Conservation (phyloP, 2,113 vertebrate species). For the Mungos mungo region DNA sequence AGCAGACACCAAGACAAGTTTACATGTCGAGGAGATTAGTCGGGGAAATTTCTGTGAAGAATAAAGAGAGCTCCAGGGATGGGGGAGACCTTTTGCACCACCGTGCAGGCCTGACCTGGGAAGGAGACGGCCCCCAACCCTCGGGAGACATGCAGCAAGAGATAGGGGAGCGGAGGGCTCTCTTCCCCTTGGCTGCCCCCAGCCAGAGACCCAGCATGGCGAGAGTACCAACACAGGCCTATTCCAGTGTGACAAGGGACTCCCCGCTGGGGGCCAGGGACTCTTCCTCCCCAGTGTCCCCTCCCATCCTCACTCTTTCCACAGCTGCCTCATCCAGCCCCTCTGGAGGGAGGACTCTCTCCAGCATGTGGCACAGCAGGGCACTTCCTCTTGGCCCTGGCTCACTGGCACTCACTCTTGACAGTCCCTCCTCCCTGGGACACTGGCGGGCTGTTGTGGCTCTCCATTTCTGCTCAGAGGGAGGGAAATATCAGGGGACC, state of each 20-base stretch:
- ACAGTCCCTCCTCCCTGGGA: not conserved
- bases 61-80: not conserved
- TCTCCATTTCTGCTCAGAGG: not conserved
- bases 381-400: not conserved
- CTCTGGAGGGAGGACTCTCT: not conserved
- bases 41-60: not conserved
- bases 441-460: not conserved
- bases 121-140: not conserved
- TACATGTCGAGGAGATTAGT: not conserved
- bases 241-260: not conserved
- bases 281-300: not conserved
- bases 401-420: not conserved
- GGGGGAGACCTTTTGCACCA: no score
- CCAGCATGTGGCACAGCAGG: not conserved
- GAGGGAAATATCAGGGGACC: not conserved
- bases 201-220: fast-evolving
- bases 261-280: no score
- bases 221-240: no score
- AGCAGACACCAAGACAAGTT: not conserved
- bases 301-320: not conserved
- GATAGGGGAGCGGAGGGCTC: not conserved
- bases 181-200: not conserved
- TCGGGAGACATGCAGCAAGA: not conserved
- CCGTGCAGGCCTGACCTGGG: not conserved
- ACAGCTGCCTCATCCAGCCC: not conserved